A percentile compares a stretch with the other conserved stretches of the same genome.
Conservation (phyloP, 2,888 invertebrate species). For the Coremacera marginata region DNA sequence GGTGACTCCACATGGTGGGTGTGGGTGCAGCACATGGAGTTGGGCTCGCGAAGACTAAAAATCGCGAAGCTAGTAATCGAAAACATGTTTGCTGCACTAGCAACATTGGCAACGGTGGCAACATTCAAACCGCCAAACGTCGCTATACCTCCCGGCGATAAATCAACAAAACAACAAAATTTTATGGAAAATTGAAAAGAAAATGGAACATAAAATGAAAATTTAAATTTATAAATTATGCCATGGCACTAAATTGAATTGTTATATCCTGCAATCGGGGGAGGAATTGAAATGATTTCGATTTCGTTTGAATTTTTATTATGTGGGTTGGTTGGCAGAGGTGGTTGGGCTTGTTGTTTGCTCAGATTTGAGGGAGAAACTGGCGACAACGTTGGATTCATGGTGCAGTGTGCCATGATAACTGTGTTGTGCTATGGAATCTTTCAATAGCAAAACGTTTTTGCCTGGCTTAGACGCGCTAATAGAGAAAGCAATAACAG, state of each 20-base stretch:
- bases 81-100: conserved; percentile 25
- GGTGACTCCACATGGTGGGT: neutral
- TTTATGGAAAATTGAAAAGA: conserved; percentile 32
- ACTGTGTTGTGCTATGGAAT: too few species aligned
- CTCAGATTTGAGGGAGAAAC: neutral
- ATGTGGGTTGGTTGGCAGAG: neutral
- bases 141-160: neutral
- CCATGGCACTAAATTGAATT: conserved; percentile 16
- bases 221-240: conserved; percentile 29
- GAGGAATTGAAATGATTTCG: neutral
- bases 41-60: neutral
- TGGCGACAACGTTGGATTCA: neutral
- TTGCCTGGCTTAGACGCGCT: too few species aligned
- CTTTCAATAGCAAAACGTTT: too few species aligned
- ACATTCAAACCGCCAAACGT: neutral
- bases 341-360: neutral
- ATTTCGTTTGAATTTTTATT: neutral
- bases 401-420: too few species aligned
- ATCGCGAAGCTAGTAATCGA: neutral
- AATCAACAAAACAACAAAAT: conserved; percentile 28
- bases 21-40: neutral
- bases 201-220: conserved; percentile 13
- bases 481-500: too few species aligned
- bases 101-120: neutral
- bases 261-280: conserved; percentile 10